A percentile compares a stretch with the other conserved stretches of the same genome.
Evolutionary conservation across 2,113 vertebrate genomes (phyloP).

Genomic region (Riparia riparia): DNA sequence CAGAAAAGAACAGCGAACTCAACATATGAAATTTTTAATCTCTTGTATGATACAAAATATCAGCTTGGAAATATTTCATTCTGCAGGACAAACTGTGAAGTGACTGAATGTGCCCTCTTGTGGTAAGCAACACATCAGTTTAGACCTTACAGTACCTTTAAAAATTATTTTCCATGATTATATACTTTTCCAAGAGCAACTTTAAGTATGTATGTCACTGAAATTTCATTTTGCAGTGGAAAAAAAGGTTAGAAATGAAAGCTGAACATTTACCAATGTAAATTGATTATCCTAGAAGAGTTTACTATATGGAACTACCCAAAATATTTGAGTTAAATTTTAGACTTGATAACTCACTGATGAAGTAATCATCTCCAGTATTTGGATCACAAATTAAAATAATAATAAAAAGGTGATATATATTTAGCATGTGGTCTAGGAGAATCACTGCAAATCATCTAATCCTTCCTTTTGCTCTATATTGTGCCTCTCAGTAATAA

Average conservation of each 20-base stretch:
- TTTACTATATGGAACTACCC: not conserved
- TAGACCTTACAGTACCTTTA: not conserved
- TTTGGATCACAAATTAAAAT: not conserved
- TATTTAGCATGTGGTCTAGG: not conserved
- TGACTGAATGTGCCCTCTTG: constrained; percentile 81
- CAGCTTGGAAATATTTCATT: constrained; percentile 64
- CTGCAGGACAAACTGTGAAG: constrained; percentile 62
- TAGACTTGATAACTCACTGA: not conserved
- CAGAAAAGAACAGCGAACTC: constrained; percentile 68
- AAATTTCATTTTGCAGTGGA: not conserved
- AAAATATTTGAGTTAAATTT: not conserved
- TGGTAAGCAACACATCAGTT: constrained; percentile 66
- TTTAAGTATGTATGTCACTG: not conserved
- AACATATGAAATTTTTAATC: constrained; percentile 68
- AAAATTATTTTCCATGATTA: not conserved
- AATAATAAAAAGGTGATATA: not conserved
- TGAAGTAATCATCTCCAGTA: not conserved
- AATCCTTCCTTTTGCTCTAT: not conserved
- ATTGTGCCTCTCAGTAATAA: not conserved
- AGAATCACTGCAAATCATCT: not conserved
- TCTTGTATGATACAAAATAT: constrained; percentile 59
- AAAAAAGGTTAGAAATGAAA: not conserved
- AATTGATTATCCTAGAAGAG: not conserved
- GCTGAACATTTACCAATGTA: not conserved
- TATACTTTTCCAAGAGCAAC: not conserved